Evolutionary conservation across 2,797 vertebrate genomes (phyloP).

Genomic region (Kryptolebias ocellatus): DNA sequence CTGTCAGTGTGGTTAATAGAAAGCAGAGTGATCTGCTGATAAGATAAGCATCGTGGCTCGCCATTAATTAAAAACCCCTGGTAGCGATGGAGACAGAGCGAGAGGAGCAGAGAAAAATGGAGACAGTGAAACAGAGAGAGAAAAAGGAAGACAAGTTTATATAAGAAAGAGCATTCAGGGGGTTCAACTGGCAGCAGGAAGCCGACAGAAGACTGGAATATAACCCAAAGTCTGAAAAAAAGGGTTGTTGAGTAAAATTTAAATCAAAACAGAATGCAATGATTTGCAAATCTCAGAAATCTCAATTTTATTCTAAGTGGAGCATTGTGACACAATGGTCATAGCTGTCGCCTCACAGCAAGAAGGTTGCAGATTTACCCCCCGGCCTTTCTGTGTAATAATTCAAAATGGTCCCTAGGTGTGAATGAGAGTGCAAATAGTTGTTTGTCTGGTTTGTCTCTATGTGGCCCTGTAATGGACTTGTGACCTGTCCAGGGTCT

Average conservation of each 20-base stretch:
- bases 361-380: no score
- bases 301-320: no score
- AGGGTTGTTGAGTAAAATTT: slow-evolving; percentile 10
- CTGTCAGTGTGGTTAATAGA: slow-evolving; percentile 73
- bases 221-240: no score
- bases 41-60: slow-evolving; percentile 79
- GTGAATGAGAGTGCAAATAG: no score
- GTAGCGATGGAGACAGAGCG: slow-evolving; percentile 54
- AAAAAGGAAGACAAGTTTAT: slow-evolving; percentile 25
- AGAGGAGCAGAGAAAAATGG: slow-evolving; percentile 25
- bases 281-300: no score
- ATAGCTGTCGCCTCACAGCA: no score
- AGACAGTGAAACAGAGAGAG: slow-evolving; percentile 32
- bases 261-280: slow-evolving; percentile 2
- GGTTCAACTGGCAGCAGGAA: slow-evolving; percentile 15
- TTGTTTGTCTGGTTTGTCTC: no score
- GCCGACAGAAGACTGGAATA: slow-evolving; percentile 17
- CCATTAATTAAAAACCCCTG: slow-evolving; percentile 81
- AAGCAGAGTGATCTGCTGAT: slow-evolving; percentile 78
- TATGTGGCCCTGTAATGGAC: no score
- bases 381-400: no score
- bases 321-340: no score
- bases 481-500: no score
- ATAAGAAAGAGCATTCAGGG: slow-evolving; percentile 19
- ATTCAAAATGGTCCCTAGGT: no score